phyloP scores from a whole-genome alignment of 2,888 invertebrate species.

The Hirtodrosophila duncani region DNA sequence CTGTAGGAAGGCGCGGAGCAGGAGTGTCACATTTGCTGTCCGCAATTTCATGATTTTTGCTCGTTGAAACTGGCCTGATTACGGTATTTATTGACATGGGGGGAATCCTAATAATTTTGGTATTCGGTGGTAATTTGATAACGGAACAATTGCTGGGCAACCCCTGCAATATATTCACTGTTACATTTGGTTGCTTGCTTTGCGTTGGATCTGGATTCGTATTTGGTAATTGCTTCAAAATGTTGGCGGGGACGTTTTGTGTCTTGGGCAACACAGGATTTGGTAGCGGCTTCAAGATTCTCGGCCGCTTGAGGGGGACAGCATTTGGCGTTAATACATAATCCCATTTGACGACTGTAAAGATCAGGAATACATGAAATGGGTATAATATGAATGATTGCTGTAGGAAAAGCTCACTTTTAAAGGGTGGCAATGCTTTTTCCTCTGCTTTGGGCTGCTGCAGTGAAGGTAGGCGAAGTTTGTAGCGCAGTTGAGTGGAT shows the following conservation, averaged over 20 bases:
- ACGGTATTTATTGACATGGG: not conserved
- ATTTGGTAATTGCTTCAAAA: slow-evolving; percentile 8
- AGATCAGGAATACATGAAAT: not conserved
- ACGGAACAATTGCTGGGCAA: slow-evolving; percentile 49
- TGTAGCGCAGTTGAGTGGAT: slow-evolving; percentile 29
- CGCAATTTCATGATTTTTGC: not conserved
- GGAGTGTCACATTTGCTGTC: not conserved
- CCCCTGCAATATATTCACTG: slow-evolving; percentile 39
- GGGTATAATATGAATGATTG: fast-evolving
- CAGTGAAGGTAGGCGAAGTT: slow-evolving; percentile 51
- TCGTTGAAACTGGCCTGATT: slow-evolving; percentile 13
- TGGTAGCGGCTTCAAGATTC: no score
- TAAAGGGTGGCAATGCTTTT: not conserved
- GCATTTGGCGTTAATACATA: not conserved
- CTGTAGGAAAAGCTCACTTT: not conserved
- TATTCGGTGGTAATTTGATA: slow-evolving; percentile 46
- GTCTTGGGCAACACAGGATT: no score
- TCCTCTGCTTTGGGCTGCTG: slow-evolving; percentile 7
- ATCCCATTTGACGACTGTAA: not conserved
- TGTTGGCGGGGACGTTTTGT: slow-evolving; percentile 13
- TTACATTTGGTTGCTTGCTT: not conserved
- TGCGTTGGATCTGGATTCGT: not conserved
- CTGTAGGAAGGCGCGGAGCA: not conserved
- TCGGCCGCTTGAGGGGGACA: not conserved
- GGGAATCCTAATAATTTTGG: slow-evolving; percentile 45